Evolutionary conservation across 2,113 vertebrate genomes (phyloP).

Genomic region (Brachirus orientalis): DNA sequence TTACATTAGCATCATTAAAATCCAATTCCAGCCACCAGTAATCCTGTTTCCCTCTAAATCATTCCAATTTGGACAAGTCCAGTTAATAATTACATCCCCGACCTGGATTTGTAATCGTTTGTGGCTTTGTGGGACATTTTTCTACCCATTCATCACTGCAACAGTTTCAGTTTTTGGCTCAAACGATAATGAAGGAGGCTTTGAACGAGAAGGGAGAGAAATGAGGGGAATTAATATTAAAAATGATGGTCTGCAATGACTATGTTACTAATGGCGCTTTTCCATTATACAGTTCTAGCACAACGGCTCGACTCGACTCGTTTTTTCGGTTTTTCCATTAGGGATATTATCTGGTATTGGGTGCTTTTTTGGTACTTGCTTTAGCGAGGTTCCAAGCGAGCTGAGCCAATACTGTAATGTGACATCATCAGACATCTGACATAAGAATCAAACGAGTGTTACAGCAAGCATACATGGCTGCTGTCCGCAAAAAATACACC

Average conservation of each 20-base stretch:
- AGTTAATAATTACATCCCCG: constrained; percentile 46
- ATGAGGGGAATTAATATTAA: background rate
- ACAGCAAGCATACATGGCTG: too few relatives aligned
- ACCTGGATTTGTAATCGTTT: constrained; percentile 31
- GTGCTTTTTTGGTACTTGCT: too few relatives aligned
- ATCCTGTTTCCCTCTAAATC: constrained; percentile 53
- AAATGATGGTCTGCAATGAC: background rate
- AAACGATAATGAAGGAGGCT: background rate
- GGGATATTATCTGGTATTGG: too few relatives aligned
- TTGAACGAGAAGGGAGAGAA: background rate
- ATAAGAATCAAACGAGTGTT: too few relatives aligned
- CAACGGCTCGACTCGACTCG: too few relatives aligned
- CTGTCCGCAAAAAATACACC: too few relatives aligned
- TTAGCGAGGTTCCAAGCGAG: too few relatives aligned
- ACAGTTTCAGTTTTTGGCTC: constrained; percentile 10
- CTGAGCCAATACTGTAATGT: too few relatives aligned
- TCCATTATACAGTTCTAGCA: too few relatives aligned
- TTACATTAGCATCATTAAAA: constrained; percentile 60
- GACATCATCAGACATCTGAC: too few relatives aligned
- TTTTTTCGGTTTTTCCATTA: too few relatives aligned
- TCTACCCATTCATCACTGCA: constrained; percentile 22
- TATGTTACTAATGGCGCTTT: background rate
- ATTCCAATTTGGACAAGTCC: constrained; percentile 40
- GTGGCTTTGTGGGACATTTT: constrained; percentile 35
- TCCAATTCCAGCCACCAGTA: constrained; percentile 57